Evolutionary conservation across 2,888 invertebrate species (phyloP).

Genomic region (Diachrysia chrysitis): DNA sequence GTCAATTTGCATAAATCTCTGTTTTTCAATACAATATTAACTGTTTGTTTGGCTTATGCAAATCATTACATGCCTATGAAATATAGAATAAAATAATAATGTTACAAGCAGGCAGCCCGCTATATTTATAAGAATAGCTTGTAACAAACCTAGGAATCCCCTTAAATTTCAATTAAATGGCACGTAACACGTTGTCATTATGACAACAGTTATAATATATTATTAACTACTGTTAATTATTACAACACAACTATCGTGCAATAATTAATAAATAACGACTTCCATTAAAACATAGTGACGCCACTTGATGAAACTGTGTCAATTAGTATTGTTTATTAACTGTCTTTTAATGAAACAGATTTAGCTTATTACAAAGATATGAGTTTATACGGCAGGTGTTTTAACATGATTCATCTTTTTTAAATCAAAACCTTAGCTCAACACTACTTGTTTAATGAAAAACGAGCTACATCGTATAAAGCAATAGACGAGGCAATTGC

Average conservation of each 20-base stretch:
- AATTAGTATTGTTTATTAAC: neutral
- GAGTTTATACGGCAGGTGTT: too few relatives aligned
- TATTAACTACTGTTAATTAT: constrained; percentile 15
- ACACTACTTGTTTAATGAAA: too few relatives aligned
- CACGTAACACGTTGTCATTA: neutral
- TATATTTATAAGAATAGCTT: neutral
- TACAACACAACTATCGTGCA: constrained; percentile 29
- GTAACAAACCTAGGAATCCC: neutral
- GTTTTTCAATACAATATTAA: constrained; percentile 15
- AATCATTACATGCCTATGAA: neutral
- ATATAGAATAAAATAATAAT: neutral
- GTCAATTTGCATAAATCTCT: constrained; percentile 26
- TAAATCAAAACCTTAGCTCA: too few relatives aligned
- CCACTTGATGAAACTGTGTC: constrained; percentile 2
- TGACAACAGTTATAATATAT: neutral
- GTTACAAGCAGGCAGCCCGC: neutral
- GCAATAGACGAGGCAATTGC: neutral
- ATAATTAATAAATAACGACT: constrained; percentile 39
- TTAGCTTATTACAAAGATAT: too few relatives aligned
- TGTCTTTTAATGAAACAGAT: neutral
- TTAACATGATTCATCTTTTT: too few relatives aligned
- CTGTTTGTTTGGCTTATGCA: constrained; percentile 1
- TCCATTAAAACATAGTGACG: constrained; percentile 9
- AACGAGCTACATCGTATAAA: neutral
- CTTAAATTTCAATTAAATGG: neutral